Conservation (phyloP, 2,113 vertebrate species). For the Climacteris rufus region DNA sequence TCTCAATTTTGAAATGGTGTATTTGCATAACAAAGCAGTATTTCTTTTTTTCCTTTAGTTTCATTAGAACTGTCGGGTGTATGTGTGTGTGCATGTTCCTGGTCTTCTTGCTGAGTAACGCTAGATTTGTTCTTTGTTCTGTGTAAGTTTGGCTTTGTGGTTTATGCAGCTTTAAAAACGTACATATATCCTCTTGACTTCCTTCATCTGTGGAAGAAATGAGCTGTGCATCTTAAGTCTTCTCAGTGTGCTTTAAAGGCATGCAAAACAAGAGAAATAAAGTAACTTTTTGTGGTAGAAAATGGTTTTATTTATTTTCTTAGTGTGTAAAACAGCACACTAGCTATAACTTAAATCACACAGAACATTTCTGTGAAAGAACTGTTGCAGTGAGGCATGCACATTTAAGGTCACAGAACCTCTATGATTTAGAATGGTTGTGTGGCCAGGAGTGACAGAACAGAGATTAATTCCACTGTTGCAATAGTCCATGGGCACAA, state of each 20-base stretch:
- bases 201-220: not conserved
- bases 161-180: constrained; percentile 1
- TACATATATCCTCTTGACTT: not conserved
- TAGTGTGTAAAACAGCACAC: accelerated
- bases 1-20: not conserved
- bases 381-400: not conserved
- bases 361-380: not conserved
- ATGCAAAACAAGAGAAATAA: not conserved
- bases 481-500: not conserved
- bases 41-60: not conserved
- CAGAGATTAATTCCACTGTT: not conserved
- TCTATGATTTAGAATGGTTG: not conserved
- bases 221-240: not conserved
- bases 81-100: constrained; percentile 15
- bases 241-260: not conserved
- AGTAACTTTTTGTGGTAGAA: not conserved
- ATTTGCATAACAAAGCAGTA: constrained; percentile 41
- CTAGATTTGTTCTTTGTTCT: constrained; percentile 40
- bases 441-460: not conserved
- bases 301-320: not conserved
- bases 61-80: not conserved
- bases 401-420: not conserved
- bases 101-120: constrained; percentile 34
- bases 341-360: not conserved
- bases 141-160: constrained; percentile 25